Evolutionary conservation across 2,113 vertebrate genomes (phyloP).

Genomic region (Capreolus pygargus): DNA sequence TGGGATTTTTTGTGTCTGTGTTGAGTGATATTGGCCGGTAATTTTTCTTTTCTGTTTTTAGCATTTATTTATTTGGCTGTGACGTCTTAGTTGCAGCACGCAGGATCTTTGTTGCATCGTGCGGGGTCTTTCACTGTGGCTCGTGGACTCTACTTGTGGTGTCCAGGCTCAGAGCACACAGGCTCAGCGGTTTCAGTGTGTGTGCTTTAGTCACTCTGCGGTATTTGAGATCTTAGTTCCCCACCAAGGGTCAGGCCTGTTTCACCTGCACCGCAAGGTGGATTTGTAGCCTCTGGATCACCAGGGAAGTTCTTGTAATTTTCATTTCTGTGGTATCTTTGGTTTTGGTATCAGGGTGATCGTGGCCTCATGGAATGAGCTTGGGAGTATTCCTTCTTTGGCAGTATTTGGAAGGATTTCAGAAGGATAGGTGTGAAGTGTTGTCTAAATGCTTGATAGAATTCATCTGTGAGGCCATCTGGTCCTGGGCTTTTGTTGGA

Average conservation of each 20-base stretch:
- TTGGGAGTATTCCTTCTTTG: not conserved
- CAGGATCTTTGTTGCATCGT: not conserved
- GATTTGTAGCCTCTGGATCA: not conserved
- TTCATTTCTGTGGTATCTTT: not conserved
- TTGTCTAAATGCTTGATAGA: not conserved
- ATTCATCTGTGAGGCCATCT: not conserved
- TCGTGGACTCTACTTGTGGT: not conserved
- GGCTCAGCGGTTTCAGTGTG: not conserved
- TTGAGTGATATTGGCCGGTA: not conserved
- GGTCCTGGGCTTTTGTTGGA: not conserved
- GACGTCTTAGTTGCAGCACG: not conserved
- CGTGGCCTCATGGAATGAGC: not conserved
- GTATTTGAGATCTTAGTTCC: not conserved
- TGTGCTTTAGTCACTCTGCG: not conserved
- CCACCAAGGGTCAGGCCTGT: not conserved
- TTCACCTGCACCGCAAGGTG: not conserved
- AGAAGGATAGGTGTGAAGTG: not conserved
- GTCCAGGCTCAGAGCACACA: not conserved
- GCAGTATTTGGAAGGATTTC: not conserved
- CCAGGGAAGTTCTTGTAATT: not conserved
- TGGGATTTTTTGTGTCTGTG: not conserved
- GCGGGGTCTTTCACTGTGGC: not conserved
- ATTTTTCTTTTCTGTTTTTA: not conserved
- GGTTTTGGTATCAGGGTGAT: not conserved
- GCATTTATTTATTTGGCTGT: not conserved